Evolutionary conservation across 2,797 vertebrate species (phyloP), one percentile per base, ranked within the genome.

Genomic region (Enteromius thamalakanensis): DNA sequence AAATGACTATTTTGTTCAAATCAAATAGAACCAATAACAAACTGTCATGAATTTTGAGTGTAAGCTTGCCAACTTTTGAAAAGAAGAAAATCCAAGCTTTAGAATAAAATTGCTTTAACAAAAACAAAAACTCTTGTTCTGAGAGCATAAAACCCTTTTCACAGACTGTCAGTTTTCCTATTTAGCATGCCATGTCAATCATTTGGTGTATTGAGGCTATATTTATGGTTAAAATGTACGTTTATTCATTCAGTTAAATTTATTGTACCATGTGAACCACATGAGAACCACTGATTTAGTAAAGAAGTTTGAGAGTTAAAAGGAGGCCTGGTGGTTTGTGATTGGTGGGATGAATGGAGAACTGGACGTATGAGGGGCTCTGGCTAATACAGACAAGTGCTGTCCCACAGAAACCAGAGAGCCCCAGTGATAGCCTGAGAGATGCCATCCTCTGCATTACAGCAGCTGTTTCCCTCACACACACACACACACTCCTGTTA

Each of bases 371-470:
- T 55, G 6, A 74, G 47, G 8, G 40, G 19, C 17, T 62, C 34
- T 53, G 29, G 47, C 29, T 53, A 19, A 53, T 74, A 40, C 47
- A 76, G 37, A 34, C 76, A 80, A 82, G 74, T 83, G 47, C 45
- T 60, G 53, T 34, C 64, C 49, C 14, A 70, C n/a, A 70, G 71
- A 71, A 86, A 86, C 79, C 76, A 87, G 51, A 88, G 72, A 84
- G n/a, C 70, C 14, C 34, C 40, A 64, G 70, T 47, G 67, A 77
- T 12, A 70, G 49, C 49, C 75, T 49, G 53, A 75, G 45, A 72
- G 70, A 76, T 80, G 64, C 78, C 26, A 0, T 67, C 62, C 51
- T 53, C 71, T 85, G 51, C 72, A 85, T 49, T 85, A 81, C 23
- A 71, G 74, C 74, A 85, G 80, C 84, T 85, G 65, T 74, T 70